Evolutionary conservation across 2,797 vertebrate species (phyloP).

Genomic region (Falco rusticolus): DNA sequence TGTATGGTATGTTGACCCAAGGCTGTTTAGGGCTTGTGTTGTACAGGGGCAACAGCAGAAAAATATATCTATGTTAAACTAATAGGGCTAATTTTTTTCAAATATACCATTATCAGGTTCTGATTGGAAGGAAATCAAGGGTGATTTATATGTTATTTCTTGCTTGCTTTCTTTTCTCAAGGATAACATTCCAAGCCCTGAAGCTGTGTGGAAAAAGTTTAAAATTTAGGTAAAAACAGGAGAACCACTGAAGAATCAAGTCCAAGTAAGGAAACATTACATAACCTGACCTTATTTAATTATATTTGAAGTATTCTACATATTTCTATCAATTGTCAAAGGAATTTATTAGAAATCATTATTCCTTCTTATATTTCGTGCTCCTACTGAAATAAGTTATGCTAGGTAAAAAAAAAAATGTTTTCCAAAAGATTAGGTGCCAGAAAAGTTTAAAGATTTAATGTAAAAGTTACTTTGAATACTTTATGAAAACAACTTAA

Average conservation of each 20-base stretch:
- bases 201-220: fast-evolving
- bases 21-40: not conserved
- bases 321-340: not conserved
- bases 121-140: not conserved
- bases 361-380: not conserved
- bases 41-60: not conserved
- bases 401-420: fast-evolving
- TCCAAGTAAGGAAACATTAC: not conserved
- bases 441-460: not conserved
- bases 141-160: not conserved
- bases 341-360: not conserved
- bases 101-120: not conserved
- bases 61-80: not conserved
- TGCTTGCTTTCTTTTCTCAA: not conserved
- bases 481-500: not conserved
- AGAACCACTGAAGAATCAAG: not conserved
- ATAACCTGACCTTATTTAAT: not conserved
- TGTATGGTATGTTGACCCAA: not conserved
- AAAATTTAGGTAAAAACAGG: not conserved
- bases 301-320: not conserved
- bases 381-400: not conserved
- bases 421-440: not conserved
- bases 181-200: fast-evolving
- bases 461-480: not conserved
- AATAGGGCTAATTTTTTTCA: not conserved